Evolutionary conservation across 1,140 invertebrate species (phyloP).

Genomic region (Heliconius eleuchia): DNA sequence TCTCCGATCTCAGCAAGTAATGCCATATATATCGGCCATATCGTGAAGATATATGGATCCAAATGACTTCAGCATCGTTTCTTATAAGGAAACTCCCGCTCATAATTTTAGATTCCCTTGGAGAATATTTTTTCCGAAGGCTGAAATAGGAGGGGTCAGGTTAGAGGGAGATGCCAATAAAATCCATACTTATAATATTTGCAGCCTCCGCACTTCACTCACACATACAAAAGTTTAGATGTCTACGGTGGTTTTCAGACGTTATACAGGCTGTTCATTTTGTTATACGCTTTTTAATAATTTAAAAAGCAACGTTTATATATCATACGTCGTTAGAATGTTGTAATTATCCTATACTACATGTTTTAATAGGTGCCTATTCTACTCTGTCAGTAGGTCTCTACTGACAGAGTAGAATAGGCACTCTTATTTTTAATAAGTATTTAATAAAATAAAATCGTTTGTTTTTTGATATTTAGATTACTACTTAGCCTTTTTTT

Average conservation of each 20-base stretch:
- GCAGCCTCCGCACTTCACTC: constrained; percentile 70
- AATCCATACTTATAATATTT: constrained; percentile 81
- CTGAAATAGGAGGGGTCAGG: constrained; percentile 54
- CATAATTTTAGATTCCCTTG: constrained; percentile 75
- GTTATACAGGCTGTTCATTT: constrained; percentile 44
- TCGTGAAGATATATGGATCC: constrained; percentile 28
- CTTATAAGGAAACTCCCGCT: constrained; percentile 60
- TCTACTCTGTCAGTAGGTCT: no score
- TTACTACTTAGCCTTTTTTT: no score
- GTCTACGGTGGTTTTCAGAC: constrained; percentile 71
- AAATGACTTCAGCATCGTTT: constrained; percentile 58
- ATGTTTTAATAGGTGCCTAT: no score
- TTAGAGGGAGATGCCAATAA: constrained; percentile 67
- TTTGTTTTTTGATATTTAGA: no score
- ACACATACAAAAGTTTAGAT: constrained; percentile 71
- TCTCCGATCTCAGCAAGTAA: constrained; percentile 15
- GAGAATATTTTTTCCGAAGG: constrained; percentile 72
- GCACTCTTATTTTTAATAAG: no score
- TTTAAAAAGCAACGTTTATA: no score
- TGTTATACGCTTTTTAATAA: background rate
- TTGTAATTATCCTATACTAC: no score
- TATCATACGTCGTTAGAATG: no score
- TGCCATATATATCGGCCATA: constrained; percentile 15
- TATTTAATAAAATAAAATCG: no score
- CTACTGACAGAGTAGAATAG: no score